phyloP scores from a whole-genome alignment of 2,888 invertebrate species.

The Sesia bembeciformis region DNA sequence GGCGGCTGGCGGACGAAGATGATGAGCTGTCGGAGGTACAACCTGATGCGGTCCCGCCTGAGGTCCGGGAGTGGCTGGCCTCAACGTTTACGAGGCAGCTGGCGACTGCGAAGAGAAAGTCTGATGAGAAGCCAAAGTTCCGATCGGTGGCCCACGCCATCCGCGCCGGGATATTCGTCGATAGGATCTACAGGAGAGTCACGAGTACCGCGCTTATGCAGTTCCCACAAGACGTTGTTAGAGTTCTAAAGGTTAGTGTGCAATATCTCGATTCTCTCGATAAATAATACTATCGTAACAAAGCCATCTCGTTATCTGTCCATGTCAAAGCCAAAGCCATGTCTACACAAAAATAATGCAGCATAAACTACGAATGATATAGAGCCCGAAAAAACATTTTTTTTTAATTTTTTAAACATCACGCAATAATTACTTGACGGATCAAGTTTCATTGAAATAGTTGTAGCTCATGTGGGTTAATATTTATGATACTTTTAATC shows the following conservation, averaged over 20 bases:
- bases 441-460: too few relatives aligned
- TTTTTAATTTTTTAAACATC: too few relatives aligned
- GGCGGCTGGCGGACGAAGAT: conserved; percentile 90
- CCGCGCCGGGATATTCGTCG: conserved; percentile 96
- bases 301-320: too few relatives aligned
- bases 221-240: conserved; percentile 90
- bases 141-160: conserved; percentile 97
- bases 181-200: conserved; percentile 90
- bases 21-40: conserved; percentile 97
- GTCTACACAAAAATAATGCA: too few relatives aligned
- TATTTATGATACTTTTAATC: too few relatives aligned
- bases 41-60: conserved; percentile 96
- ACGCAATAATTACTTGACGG: too few relatives aligned
- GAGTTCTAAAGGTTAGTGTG: conserved; percentile 85
- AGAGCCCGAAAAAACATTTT: too few relatives aligned
- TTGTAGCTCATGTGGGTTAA: too few relatives aligned
- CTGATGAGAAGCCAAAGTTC: conserved; percentile 90
- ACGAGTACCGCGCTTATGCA: conserved; percentile 86
- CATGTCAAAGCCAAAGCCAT: too few relatives aligned
- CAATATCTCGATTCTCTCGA: too few relatives aligned
- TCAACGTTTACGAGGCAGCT: conserved; percentile 95
- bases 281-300: too few relatives aligned
- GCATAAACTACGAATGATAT: too few relatives aligned
- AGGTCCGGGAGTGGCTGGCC: conserved; percentile 97
- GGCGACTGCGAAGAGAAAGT: conserved; percentile 83